Evolutionary conservation across 2,113 vertebrate genomes (phyloP), one percentile per base, ranked within the genome.

Genomic region (Cavia aperea): DNA sequence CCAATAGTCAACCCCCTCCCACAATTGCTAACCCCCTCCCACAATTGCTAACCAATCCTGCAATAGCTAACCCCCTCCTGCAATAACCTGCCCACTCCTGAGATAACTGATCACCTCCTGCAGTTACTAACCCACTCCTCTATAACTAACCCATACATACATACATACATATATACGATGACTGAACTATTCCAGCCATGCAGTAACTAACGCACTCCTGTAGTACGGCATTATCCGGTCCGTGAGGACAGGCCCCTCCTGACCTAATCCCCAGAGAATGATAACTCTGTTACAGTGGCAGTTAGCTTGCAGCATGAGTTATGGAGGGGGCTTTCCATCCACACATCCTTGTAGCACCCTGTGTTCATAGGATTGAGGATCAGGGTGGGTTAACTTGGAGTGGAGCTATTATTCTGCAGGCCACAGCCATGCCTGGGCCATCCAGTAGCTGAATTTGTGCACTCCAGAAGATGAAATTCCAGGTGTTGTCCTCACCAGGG

Each of bases 401-500:
- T 13, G 31, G 2, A 21, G 36, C 24, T 43, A 14, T 63, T 33
- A 39, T 29, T 60, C 21, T 68, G 21, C 58, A 31, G 84, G 24
- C 12, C 0, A 49, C 1, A 23, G 24, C 49, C 29, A 9, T 43
- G 66, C 7, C 8, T 13, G 33, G 29, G 14, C 29, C 75, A 46
- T 86, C 13, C 58, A 29, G 60, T 16, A 66, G 62, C 19, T 43
- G 58, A 60, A 60, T 66, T 36, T 9, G 49, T 65, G 29, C 87
- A 60, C 39, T 79, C 62, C 39, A 1, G 62, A 54, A 87, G n/a
- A 46, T 49, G 46, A 77, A n/a, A 54, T 83, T 90, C 33, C 84
- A 0, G 51, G 0, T 72, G 4, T 31, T 5, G 73, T 63, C 4
- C 85, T 54, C 0, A 46, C 10, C 14, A n/a, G 24, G 54, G 21